Conservation (phyloP, 1,140 invertebrate species). For the Drosophila serrata region DNA sequence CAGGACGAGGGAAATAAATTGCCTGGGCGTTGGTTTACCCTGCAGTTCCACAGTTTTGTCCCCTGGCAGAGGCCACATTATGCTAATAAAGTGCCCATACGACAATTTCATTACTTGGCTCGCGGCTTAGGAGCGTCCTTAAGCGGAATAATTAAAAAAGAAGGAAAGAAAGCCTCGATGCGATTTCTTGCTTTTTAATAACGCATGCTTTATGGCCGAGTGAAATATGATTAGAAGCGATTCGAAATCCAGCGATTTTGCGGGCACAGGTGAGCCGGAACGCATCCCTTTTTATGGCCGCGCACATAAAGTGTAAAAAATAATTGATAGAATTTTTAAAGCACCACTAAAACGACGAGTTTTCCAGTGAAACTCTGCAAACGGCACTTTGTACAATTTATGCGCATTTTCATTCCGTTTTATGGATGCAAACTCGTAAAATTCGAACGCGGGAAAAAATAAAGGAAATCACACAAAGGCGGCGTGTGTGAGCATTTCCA, state of each 20-base stretch:
- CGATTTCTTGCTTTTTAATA: constrained; percentile 47
- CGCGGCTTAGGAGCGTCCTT: constrained; percentile 35
- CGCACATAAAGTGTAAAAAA: constrained; percentile 66
- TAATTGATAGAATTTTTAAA: constrained; percentile 84
- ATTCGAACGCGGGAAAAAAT: constrained; percentile 69
- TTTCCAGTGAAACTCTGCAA: constrained; percentile 24
- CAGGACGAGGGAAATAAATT: constrained; percentile 50
- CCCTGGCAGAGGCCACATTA: constrained; percentile 53
- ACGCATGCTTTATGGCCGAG: constrained; percentile 48
- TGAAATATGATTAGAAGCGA: constrained; percentile 35
- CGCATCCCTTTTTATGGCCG: constrained; percentile 55
- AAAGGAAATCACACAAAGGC: constrained; percentile 52
- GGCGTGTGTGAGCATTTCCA: constrained; percentile 61
- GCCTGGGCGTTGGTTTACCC: constrained; percentile 42
- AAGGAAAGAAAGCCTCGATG: constrained; percentile 42
- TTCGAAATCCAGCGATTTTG: constrained; percentile 16
- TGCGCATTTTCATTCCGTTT: constrained; percentile 80
- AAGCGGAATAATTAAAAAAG: constrained; percentile 71
- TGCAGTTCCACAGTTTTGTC: constrained; percentile 1
- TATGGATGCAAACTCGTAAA: constrained; percentile 78
- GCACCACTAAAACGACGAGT: constrained; percentile 50
- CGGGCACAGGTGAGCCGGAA: constrained; percentile 40
- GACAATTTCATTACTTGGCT: constrained; percentile 70
- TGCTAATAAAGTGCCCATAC: constrained; percentile 75
- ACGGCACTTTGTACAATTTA: constrained; percentile 64